These are phyloP conservation scores for Brachypterus glaber DNA, from an alignment of 2,888 invertebrate species.

Conservation along the genomic window DNA sequence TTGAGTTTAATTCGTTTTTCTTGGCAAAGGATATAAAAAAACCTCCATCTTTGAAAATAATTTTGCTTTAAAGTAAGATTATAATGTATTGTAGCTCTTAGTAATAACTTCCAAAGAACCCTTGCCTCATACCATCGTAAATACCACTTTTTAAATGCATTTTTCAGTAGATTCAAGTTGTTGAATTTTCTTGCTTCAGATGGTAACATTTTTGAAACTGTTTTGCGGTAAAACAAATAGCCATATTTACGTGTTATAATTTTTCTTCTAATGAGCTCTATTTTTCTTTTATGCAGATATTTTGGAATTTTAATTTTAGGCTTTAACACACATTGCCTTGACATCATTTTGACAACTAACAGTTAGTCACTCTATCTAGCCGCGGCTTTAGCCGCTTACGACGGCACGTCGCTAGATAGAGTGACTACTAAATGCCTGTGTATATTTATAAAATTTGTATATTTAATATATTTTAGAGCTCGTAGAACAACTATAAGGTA, in stretches of 20 bases:
- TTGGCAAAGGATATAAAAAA: slow-evolving; percentile 18
- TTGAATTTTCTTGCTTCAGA: slow-evolving; percentile 24
- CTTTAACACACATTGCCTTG: slow-evolving; percentile 7
- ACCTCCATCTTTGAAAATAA: slow-evolving; percentile 23
- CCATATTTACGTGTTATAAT: slow-evolving; percentile 28
- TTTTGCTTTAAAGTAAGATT: slow-evolving; percentile 22
- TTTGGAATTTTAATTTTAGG: slow-evolving; percentile 21
- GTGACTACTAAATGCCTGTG: too few relatives aligned
- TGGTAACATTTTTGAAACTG: slow-evolving; percentile 26
- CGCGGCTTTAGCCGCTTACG: too few relatives aligned
- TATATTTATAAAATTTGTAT: too few relatives aligned
- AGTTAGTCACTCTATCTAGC: too few relatives aligned
- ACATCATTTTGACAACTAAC: too few relatives aligned
- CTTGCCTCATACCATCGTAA: slow-evolving; percentile 25
- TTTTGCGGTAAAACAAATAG: slow-evolving; percentile 28
- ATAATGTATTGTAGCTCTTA: slow-evolving; percentile 29
- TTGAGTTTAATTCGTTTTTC: slow-evolving; percentile 19
- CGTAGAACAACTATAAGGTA: too few relatives aligned
- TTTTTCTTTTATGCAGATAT: slow-evolving; percentile 23
- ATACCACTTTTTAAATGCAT: slow-evolving; percentile 22
- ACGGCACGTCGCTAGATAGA: too few relatives aligned
- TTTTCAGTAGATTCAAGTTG: slow-evolving; percentile 15
- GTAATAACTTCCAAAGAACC: slow-evolving; percentile 26
- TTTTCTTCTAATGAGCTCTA: slow-evolving; percentile 21
- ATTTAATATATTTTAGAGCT: too few relatives aligned